A percentile compares a stretch with the other conserved stretches of the same genome.
Evolutionary conservation across 1,140 invertebrate species (phyloP).

Genomic region (Panagrolaimus sp.): DNA sequence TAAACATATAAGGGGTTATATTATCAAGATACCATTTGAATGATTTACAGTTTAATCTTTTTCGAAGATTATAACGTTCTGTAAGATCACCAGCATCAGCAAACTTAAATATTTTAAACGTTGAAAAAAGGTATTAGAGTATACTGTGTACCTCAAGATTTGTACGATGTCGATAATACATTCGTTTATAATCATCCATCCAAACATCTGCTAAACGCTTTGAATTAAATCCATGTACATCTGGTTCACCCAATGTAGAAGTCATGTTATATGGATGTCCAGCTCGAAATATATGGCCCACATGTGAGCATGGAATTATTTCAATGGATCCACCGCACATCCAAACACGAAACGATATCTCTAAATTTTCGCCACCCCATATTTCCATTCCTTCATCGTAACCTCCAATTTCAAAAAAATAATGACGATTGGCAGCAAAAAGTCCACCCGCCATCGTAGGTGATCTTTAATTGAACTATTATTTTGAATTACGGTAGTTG

Average conservation of each 20-base stretch:
- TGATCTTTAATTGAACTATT: slow-evolving; percentile 63
- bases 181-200: slow-evolving; percentile 88
- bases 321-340: slow-evolving; percentile 98
- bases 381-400: slow-evolving; percentile 99
- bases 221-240: slow-evolving; percentile 85
- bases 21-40: slow-evolving; percentile 97
- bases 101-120: slow-evolving; percentile 20
- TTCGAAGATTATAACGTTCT: slow-evolving; percentile 70
- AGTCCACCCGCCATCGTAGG: slow-evolving; percentile 99
- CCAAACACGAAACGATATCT: slow-evolving; percentile 99
- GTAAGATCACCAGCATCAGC: slow-evolving; percentile 72
- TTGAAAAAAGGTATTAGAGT: slow-evolving; percentile 9
- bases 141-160: slow-evolving; percentile 67
- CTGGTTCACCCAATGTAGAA: slow-evolving; percentile 60
- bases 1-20: slow-evolving; percentile 80
- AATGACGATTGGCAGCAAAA: slow-evolving; percentile 90
- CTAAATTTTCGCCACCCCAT: slow-evolving; percentile 97
- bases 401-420: slow-evolving; percentile 91
- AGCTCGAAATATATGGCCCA: slow-evolving; percentile 86
- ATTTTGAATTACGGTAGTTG: too few species aligned
- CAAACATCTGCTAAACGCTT: slow-evolving; percentile 83
- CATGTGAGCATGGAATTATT: slow-evolving; percentile 89
- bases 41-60: slow-evolving; percentile 76
- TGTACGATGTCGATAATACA: slow-evolving; percentile 75
- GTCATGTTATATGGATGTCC: slow-evolving; percentile 83